Conservation (phyloP, 2,797 vertebrate genomes). For the Phoeniculus purpureus region DNA sequence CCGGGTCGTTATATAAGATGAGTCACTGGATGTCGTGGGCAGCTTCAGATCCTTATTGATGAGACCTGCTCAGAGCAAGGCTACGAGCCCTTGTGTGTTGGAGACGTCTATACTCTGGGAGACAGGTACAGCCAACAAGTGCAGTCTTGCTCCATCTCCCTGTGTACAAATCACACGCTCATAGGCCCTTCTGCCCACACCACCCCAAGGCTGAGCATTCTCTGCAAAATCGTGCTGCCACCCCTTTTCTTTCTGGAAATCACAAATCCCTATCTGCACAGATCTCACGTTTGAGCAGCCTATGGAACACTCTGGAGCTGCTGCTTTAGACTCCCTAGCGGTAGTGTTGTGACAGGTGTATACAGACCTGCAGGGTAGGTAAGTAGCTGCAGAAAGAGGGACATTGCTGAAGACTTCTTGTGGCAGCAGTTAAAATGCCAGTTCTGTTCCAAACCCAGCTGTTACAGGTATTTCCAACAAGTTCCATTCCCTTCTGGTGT, state of each 20-base stretch:
- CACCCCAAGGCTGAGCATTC: neutral
- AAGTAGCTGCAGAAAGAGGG: neutral
- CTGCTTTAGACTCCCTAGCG: neutral
- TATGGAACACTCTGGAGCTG: neutral
- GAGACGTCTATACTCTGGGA: neutral
- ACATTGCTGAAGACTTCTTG: neutral
- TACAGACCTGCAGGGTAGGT: neutral
- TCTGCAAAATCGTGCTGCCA: neutral
- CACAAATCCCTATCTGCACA: neutral
- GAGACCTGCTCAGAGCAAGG: neutral
- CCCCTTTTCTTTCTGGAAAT: neutral
- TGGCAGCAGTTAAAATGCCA: neutral
- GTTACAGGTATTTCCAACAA: neutral
- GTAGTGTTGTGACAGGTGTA: neutral
- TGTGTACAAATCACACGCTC: neutral
- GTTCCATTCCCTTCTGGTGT: neutral
- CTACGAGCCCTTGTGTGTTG: neutral
- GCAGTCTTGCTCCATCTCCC: neutral
- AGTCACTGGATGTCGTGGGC: neutral
- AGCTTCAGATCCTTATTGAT: conserved; percentile 16
- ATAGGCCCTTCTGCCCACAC: neutral
- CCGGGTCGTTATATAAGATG: neutral
- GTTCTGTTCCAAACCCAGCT: neutral
- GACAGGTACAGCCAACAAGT: neutral
- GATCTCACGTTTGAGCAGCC: neutral